Conservation (phyloP, 2,797 vertebrate genomes). For the Syngnathus acus region DNA sequence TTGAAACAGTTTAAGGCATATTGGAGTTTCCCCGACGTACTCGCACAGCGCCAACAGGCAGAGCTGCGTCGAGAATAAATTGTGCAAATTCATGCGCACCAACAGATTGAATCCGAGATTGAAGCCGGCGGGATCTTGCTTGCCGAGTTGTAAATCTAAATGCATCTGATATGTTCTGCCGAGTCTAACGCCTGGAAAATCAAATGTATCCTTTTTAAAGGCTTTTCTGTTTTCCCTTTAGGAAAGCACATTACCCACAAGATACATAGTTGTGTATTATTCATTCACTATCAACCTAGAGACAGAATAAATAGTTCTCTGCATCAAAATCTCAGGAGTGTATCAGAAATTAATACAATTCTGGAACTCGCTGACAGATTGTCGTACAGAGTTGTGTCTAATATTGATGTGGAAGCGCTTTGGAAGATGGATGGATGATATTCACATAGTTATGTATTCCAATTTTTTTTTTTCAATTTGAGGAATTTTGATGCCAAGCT, state of each 20-base stretch:
- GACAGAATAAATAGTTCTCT: background rate
- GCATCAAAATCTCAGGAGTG: background rate
- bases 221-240: background rate
- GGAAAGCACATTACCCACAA: background rate
- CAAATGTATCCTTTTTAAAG: background rate
- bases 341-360: background rate
- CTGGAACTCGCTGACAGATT: background rate
- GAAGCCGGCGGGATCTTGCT: conserved; percentile 18
- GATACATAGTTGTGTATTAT: background rate
- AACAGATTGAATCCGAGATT: conserved; percentile 34
- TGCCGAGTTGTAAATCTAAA: conserved; percentile 4
- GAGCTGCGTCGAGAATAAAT: conserved; percentile 38
- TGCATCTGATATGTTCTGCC: background rate
- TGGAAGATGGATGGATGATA: no score
- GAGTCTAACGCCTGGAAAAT: background rate
- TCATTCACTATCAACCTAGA: background rate
- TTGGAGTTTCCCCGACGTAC: conserved; percentile 8
- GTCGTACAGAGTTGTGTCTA: no score
- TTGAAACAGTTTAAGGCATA: background rate
- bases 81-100: conserved; percentile 29
- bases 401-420: no score
- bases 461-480: no score
- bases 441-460: no score
- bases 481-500: no score
- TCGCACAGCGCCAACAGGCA: background rate